Evolutionary conservation across 2,113 vertebrate species (phyloP).

Genomic region (Perca flavescens): DNA sequence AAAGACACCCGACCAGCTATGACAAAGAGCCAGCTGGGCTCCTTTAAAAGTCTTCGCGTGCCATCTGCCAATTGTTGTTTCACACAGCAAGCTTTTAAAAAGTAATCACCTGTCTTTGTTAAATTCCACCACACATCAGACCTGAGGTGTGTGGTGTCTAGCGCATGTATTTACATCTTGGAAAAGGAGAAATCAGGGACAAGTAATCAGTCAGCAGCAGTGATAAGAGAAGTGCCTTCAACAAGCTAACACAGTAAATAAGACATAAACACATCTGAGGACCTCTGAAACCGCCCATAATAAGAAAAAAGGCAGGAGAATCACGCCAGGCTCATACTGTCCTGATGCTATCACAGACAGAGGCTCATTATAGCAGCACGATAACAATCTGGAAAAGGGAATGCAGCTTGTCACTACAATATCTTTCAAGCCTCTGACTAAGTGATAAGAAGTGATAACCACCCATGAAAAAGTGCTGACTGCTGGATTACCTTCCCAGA

Average conservation of each 20-base stretch:
- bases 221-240: slow-evolving; percentile 67
- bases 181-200: slow-evolving; percentile 64
- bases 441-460: slow-evolving; percentile 62
- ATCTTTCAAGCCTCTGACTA: slow-evolving; percentile 54
- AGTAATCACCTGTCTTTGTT: slow-evolving; percentile 71
- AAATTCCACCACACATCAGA: slow-evolving; percentile 52
- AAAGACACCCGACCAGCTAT: slow-evolving; percentile 45
- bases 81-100: slow-evolving; percentile 57
- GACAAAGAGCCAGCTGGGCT: slow-evolving; percentile 75
- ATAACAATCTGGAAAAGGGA: slow-evolving; percentile 55
- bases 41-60: slow-evolving; percentile 73
- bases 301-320: slow-evolving; percentile 61
- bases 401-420: slow-evolving; percentile 44
- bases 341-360: slow-evolving; percentile 49
- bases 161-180: slow-evolving; percentile 59
- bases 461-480: slow-evolving; percentile 53
- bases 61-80: slow-evolving; percentile 74
- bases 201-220: slow-evolving; percentile 67
- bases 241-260: slow-evolving; percentile 53
- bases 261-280: slow-evolving; percentile 56
- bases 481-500: slow-evolving; percentile 32
- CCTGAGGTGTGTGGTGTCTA: slow-evolving; percentile 67
- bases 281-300: slow-evolving; percentile 54
- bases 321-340: slow-evolving; percentile 57
- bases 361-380: slow-evolving; percentile 46